Conservation (phyloP, 2,888 invertebrate genomes). For the Mythimna pallens region DNA sequence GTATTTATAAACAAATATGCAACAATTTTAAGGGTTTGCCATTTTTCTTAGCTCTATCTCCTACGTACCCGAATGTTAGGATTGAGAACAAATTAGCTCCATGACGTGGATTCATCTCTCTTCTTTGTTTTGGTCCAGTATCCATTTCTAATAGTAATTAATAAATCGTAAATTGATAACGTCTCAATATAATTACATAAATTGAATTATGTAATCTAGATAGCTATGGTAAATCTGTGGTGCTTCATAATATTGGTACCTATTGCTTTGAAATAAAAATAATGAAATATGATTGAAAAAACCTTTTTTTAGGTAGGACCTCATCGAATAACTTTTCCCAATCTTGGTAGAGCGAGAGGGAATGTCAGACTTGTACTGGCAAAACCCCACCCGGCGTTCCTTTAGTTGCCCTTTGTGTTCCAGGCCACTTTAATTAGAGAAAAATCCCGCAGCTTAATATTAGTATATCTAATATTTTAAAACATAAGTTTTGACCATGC, state of each 20-base stretch:
- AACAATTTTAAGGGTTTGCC: background rate
- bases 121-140: slow-evolving; percentile 83
- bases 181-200: slow-evolving; percentile 10
- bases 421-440: too few species aligned
- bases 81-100: slow-evolving; percentile 88
- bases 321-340: too few species aligned
- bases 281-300: background rate
- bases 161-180: background rate
- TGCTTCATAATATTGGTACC: background rate
- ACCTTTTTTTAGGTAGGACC: too few species aligned
- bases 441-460: background rate
- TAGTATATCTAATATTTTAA: too few species aligned
- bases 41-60: background rate
- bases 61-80: slow-evolving; percentile 89
- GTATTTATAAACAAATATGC: background rate
- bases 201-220: slow-evolving; percentile 31
- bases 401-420: too few species aligned
- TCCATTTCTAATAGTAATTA: slow-evolving; percentile 77
- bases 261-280: background rate
- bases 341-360: too few species aligned
- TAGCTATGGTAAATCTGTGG: slow-evolving; percentile 27
- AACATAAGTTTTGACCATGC: background rate
- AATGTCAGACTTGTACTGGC: too few species aligned
- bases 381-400: too few species aligned
- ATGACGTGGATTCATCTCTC: slow-evolving; percentile 87